Base-by-base conservation (phyloP, 2,797 vertebrate species). In the Austrolebias charrua region DNA sequence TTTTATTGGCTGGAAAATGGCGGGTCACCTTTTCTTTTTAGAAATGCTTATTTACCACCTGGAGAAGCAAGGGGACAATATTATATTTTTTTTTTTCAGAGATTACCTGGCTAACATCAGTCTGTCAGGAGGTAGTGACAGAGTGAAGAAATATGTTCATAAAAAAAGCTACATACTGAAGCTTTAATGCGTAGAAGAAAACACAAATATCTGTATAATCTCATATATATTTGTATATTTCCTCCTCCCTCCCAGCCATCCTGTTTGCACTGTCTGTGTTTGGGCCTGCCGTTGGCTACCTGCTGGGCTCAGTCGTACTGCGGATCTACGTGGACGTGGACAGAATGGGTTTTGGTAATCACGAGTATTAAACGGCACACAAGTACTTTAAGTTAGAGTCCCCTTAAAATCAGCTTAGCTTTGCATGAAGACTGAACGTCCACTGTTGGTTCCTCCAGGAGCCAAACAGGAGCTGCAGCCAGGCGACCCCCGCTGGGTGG, bases 221-320 rank as follows among this genome's bases (percentile, higher is more conserved):
- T 43, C 8, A 38, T 38, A 9, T 38, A 10, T 38, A 8, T 38
- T 38, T 38, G 6, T 38, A 8, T 1, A 38, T 9, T 10, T 38
- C 2, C 6, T 38, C 35, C 8, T 38, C 10, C 10, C 83, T 57
- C 75, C 6, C 90, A 99, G 98, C 96, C 69, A 95, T 98, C 75
- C 92, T 99, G 66, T 99, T 98, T 79, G 90, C 97, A 0, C 86
- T 99, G 0, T 93, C 96, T 0, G 95, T 98, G 14, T 95, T 98
- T 0, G 98, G 98, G 11, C 98, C 98, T 0, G 93, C 94, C n/a
- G 91, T 99, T 0, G 98, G 96, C 1, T 99, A 93, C 87, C 75
- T 99, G 76, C 85, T 99, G 84, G 95, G 96, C 12, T 95, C 95
- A 0, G 86, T 92, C 78, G 89, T 95, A 83, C 90, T 99, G 76